Conservation (phyloP, 1,140 invertebrate genomes). For the Ceratina calcarata region DNA sequence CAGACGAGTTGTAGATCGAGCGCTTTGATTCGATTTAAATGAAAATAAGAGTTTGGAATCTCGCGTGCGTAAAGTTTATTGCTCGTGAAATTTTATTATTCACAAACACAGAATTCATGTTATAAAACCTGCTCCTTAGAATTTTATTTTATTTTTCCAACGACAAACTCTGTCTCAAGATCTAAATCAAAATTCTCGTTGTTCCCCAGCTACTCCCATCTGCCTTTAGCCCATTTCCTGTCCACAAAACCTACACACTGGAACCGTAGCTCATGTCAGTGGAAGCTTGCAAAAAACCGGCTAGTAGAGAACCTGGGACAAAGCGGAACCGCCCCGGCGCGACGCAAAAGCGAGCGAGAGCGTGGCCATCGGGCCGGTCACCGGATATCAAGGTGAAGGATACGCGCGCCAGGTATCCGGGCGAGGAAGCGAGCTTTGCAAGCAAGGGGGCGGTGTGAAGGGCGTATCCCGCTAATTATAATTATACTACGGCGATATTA, state of each 20-base stretch:
- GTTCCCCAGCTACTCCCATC: too few species aligned
- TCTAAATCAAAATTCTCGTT: too few species aligned
- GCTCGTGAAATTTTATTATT: too few species aligned
- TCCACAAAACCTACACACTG: not conserved
- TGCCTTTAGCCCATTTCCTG: not conserved
- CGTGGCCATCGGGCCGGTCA: conserved; percentile 18
- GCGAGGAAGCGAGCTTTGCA: conserved; percentile 41
- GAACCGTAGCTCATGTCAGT: not conserved
- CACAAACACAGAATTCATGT: too few species aligned
- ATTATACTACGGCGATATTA: conserved; percentile 79
- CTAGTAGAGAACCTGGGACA: too few species aligned
- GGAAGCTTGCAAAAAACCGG: not conserved
- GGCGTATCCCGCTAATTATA: conserved; percentile 80
- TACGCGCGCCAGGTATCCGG: conserved; percentile 56
- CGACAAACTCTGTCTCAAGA: too few species aligned
- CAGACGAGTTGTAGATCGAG: too few species aligned
- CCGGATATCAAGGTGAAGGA: conserved; percentile 62
- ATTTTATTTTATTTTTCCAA: too few species aligned
- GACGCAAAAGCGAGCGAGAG: not conserved
- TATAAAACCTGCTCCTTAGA: too few species aligned
- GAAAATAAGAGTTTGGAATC: too few species aligned
- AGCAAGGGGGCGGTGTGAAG: conserved; percentile 71
- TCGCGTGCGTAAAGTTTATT: too few species aligned
- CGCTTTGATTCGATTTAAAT: too few species aligned
- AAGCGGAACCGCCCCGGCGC: not conserved